Conservation (phyloP, 2,888 invertebrate species). For the Sepiola atlantica region DNA sequence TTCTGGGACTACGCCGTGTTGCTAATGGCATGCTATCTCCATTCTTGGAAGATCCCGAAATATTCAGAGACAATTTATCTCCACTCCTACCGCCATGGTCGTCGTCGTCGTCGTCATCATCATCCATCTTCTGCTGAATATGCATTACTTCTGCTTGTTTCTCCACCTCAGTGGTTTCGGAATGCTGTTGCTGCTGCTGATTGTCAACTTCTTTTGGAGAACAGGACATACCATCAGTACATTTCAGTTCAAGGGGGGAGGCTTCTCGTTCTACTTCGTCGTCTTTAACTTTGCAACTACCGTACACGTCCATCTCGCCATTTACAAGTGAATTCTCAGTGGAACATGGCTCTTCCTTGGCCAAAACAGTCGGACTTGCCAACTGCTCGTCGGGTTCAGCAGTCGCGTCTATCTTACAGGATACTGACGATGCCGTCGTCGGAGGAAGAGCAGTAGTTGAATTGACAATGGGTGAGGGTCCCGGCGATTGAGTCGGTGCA, state of each 20-base stretch:
- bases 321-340: slow-evolving; percentile 38
- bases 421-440: background rate
- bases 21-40: background rate
- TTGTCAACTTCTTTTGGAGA: slow-evolving; percentile 41
- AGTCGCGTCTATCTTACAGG: background rate
- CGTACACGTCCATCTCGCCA: background rate
- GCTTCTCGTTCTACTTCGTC: background rate
- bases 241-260: background rate
- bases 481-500: background rate
- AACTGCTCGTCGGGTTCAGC: background rate
- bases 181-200: slow-evolving; percentile 11
- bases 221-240: slow-evolving; percentile 37
- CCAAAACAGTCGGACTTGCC: background rate
- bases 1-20: slow-evolving; percentile 43
- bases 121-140: background rate
- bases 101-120: background rate
- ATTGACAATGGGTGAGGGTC: slow-evolving; percentile 4
- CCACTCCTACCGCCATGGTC: background rate
- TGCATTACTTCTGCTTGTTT: background rate
- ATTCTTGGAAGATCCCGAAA: slow-evolving; percentile 39
- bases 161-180: slow-evolving; percentile 35
- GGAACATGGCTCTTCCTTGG: background rate
- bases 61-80: slow-evolving; percentile 16
- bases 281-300: background rate
- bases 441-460: background rate